Base-by-base conservation (phyloP, 2,797 vertebrate species). In the Squalus acanthias region DNA sequence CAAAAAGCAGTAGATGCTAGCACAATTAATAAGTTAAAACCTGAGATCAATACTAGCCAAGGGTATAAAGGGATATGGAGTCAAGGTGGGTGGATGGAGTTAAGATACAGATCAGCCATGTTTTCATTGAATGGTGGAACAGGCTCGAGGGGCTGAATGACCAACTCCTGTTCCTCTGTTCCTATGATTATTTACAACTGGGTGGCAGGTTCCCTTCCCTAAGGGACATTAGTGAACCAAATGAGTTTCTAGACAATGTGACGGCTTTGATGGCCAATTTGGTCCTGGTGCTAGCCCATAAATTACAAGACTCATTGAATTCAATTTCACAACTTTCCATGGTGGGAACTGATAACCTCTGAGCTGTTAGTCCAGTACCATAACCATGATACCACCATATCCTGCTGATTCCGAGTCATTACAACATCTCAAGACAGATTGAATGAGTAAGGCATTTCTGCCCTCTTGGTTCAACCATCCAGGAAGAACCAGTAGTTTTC, bases 201-300 rank as follows among this genome's bases (percentile, higher is more conserved):
- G 79, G 96, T 94, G 94, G 63, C 50, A 95, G 53, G 88, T 91
- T 65, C 92, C 96, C 96, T 88, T 82, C 96, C 96, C 96, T 6
- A 0, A 63, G 76, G 63, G 87, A 79, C 96, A 95, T 95, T 96
- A 96, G 97, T 20, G 67, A 69, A 20, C 15, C 53, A 57, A 57
- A 57, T 57, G 53, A 57, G 53, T 63, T 63, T 12, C 70, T 29
- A 29, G 24, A 24, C 70, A 57, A 72, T 29, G 26, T 72, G 72
- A 33, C 9, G 1, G 29, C 72, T 76, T 76, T 76, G 33, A 76
- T n/a, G 9, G 72, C 33, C 72, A 76, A 33, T 76, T 74, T 76
- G 8, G 72, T 29, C 33, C 72, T 33, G 10, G 72, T 12, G 9
- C 8, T 76, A 76, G 26, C 72, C 10, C 29, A 9, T 76, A 76